Evolutionary conservation across 2,888 invertebrate species (phyloP).

Genomic region (Chironomus riparius): DNA sequence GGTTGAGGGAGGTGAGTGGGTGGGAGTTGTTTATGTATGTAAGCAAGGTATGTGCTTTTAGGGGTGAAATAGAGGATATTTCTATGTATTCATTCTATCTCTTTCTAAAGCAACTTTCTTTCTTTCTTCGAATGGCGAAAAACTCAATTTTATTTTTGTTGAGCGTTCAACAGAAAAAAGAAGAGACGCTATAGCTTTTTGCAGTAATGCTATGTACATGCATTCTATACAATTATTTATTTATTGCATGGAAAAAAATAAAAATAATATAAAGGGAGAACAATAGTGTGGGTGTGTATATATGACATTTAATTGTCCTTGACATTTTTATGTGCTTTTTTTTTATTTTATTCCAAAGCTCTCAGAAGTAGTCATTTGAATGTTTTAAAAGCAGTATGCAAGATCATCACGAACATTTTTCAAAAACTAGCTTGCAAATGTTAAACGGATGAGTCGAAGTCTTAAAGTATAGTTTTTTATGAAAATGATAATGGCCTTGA

Average conservation of each 20-base stretch:
- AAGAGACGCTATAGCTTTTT: too few species aligned
- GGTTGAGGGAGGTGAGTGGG: too few species aligned
- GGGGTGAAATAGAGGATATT: too few species aligned
- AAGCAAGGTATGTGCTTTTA: too few species aligned
- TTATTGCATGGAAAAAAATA: too few species aligned
- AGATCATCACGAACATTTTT: not conserved
- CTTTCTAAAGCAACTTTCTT: too few species aligned
- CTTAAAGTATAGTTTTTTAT: not conserved
- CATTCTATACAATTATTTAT: not conserved
- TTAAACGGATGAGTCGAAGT: not conserved
- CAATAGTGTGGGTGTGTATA: not conserved
- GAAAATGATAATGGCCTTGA: constrained; percentile 5
- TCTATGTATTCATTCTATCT: too few species aligned
- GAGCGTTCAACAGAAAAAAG: too few species aligned
- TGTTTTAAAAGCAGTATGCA: not conserved
- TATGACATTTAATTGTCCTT: constrained; percentile 22
- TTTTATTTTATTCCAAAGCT: not conserved
- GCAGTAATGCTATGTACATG: not conserved
- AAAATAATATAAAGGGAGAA: not conserved
- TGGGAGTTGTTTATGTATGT: too few species aligned
- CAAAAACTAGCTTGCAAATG: not conserved
- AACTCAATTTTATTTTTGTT: too few species aligned
- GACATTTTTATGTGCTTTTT: constrained; percentile 3
- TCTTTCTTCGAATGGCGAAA: too few species aligned
- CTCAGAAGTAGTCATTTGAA: not conserved